Base-by-base conservation (phyloP, 1,140 invertebrate species). In the Solenopsis invicta region DNA sequence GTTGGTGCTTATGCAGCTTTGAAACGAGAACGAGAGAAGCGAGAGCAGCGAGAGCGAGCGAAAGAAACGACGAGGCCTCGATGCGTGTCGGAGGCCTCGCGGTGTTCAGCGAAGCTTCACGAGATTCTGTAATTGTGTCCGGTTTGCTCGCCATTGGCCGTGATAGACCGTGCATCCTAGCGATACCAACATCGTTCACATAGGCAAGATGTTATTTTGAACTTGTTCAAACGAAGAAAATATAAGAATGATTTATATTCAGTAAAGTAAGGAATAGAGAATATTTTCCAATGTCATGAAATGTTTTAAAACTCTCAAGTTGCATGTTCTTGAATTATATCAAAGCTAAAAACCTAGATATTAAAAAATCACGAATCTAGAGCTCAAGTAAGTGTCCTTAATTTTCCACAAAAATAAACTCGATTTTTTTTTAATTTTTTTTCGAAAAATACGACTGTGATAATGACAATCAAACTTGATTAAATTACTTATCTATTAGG, bases 21-120 rank as follows among this genome's bases (percentile, higher is more conserved):
- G n/a, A 69, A 61, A 45, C 34, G 41, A 81, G 21, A 69, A 54
- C 13, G 16, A 56, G 13, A 56, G 50, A 67, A 78, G 64, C 45
- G 64, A 18, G 52, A 78, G 64, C 45, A 78, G 18, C 9, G 76
- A 72, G 56, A 67, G 50, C 50, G 45, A 56, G 59, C 21, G 62
- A 45, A 61, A 88, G 86, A 86, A 80, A 88, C 85, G 93, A 88
- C 85, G 93, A 81, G 92, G 93, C 94, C 93, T 94, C 93, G 94
- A 94, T 95, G 94, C 94, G 93, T 95, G 91, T 93, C 93, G 93
- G 93, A 95, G 94, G 93, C 94, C 94, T 95, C 93, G 94, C 88
- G 85, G 91, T 95, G 94, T 72, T 95, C 95, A 95, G 90, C 94
- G 92, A 94, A 95, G 95, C 95, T 94, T 95, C 91, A 95, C 93